Evolutionary conservation across 2,888 invertebrate species (phyloP).

Genomic region (Margaritifera margaritifera): DNA sequence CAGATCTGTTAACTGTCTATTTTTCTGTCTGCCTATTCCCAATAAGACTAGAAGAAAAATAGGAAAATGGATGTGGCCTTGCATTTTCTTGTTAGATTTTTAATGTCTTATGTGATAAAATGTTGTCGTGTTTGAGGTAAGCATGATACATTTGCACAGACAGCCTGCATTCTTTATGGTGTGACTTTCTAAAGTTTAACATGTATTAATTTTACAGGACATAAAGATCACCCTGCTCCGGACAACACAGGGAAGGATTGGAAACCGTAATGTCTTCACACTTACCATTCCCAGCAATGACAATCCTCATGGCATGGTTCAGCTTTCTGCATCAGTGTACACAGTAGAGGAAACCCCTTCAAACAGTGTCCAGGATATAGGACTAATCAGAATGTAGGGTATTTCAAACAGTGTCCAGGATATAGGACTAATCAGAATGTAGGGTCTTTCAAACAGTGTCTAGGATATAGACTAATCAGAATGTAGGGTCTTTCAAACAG

Average conservation of each 20-base stretch:
- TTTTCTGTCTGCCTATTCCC: too few relatives aligned
- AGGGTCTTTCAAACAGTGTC: slow-evolving; percentile 33
- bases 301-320: slow-evolving; percentile 67
- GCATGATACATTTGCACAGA: too few relatives aligned
- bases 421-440: slow-evolving; percentile 51
- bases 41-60: background rate
- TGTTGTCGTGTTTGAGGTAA: too few relatives aligned
- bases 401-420: slow-evolving; percentile 51
- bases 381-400: slow-evolving; percentile 60
- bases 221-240: slow-evolving; percentile 52
- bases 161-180: background rate
- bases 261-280: slow-evolving; percentile 43
- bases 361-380: slow-evolving; percentile 50
- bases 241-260: slow-evolving; percentile 62
- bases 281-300: slow-evolving; percentile 67
- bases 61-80: background rate
- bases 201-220: slow-evolving; percentile 45
- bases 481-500: slow-evolving; percentile 33
- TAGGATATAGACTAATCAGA: slow-evolving; percentile 56
- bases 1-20: too few relatives aligned
- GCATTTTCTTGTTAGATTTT: too few relatives aligned
- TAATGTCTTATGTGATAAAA: background rate
- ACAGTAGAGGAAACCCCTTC: slow-evolving; percentile 47
- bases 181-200: background rate
- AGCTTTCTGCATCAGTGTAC: slow-evolving; percentile 46